Evolutionary conservation across 1,140 invertebrate genomes (phyloP).

Genomic region (Muscidifurax raptorellus): DNA sequence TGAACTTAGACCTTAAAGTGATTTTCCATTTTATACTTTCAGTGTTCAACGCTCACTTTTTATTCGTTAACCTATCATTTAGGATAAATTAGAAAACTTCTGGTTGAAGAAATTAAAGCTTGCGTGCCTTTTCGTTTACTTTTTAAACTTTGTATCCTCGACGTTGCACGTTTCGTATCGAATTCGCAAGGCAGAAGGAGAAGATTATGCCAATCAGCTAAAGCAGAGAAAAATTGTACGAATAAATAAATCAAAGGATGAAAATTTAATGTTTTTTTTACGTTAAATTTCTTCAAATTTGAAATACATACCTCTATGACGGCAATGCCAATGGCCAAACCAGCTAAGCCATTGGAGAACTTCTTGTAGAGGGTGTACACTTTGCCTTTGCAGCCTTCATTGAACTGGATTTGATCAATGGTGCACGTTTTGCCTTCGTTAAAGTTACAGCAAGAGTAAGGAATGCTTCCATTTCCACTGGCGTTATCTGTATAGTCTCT

Average conservation of each 20-base stretch:
- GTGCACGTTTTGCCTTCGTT: background rate
- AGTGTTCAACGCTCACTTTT: slow-evolving; percentile 22
- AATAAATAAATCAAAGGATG: background rate
- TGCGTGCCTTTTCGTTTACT: background rate
- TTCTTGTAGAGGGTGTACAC: slow-evolving; percentile 73
- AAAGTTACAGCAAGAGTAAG: slow-evolving; percentile 60
- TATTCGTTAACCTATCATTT: slow-evolving; percentile 24
- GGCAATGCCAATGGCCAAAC: slow-evolving; percentile 81
- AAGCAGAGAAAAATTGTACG: slow-evolving; percentile 43
- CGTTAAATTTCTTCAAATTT: background rate
- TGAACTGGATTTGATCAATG: background rate
- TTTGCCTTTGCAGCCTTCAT: slow-evolving; percentile 72
- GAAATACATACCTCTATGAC: slow-evolving; percentile 78
- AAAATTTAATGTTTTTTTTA: background rate
- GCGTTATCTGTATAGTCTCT: slow-evolving; percentile 69
- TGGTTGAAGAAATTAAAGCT: slow-evolving; percentile 13
- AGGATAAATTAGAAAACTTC: slow-evolving; percentile 31
- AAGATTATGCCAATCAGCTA: slow-evolving; percentile 91
- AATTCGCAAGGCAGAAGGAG: slow-evolving; percentile 87
- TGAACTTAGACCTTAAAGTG: slow-evolving; percentile 19
- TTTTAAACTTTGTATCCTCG: slow-evolving; percentile 72
- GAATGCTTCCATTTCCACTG: slow-evolving; percentile 69
- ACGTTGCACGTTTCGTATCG: slow-evolving; percentile 82
- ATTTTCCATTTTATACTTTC: slow-evolving; percentile 12
- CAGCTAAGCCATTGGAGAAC: slow-evolving; percentile 78